phyloP scores from a whole-genome alignment of 2,888 invertebrate genomes.

The Chymomyza caudatula region DNA sequence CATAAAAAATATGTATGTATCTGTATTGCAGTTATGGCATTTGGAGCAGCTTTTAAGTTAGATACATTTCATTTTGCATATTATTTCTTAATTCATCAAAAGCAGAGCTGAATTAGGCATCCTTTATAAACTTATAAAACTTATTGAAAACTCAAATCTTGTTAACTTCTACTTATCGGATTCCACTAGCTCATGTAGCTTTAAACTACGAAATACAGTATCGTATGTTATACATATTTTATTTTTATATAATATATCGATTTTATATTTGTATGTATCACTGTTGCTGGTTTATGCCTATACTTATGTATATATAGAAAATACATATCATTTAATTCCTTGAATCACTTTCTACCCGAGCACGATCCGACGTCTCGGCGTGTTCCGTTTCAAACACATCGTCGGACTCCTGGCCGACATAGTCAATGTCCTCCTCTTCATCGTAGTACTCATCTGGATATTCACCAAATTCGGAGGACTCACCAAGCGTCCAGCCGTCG shows the following conservation, averaged over 20 bases:
- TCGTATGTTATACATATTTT: neutral
- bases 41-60: neutral
- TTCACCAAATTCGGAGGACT: constrained; percentile 61
- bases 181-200: neutral
- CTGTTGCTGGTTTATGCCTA: neutral
- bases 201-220: neutral
- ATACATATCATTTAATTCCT: neutral
- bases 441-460: constrained; percentile 56
- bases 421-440: constrained; percentile 23
- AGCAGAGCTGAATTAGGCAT: neutral
- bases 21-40: neutral
- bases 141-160: neutral
- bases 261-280: neutral
- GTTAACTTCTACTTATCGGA: neutral
- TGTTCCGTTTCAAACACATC: constrained; percentile 54
- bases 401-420: constrained; percentile 50
- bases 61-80: neutral
- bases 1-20: neutral
- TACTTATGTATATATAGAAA: neutral
- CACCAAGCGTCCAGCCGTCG: constrained; percentile 69
- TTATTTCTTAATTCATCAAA: neutral
- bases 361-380: constrained; percentile 29
- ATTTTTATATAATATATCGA: neutral
- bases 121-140: too few species aligned
- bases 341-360: neutral